Percentiles rank a stretch among this genome's conserved stretches.
Evolutionary conservation across 2,113 vertebrate genomes (phyloP).

Genomic region (Pogonocichla stellata): DNA sequence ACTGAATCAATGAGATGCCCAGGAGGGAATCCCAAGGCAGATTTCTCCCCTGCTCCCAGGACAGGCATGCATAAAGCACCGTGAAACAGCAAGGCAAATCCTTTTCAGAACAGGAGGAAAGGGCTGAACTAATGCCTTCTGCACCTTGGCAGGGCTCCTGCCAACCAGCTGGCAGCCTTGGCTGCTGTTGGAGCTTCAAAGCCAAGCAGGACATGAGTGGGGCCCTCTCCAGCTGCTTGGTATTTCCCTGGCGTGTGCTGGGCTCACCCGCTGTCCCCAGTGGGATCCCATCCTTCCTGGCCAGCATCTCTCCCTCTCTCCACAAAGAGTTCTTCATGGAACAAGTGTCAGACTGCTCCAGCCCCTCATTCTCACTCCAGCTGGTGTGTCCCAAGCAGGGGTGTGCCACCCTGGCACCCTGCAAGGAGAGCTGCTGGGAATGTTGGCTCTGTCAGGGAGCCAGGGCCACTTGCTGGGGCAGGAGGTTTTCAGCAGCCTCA

Average conservation of each 20-base stretch:
- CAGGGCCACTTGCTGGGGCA: background rate
- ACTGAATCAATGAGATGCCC: background rate
- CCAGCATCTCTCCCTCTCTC: background rate
- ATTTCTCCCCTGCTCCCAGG: background rate
- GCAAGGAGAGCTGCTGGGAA: background rate
- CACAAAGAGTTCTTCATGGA: background rate
- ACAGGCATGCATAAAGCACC: background rate
- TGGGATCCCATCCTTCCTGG: background rate
- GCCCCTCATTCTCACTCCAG: background rate
- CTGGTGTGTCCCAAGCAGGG: background rate
- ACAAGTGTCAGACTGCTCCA: background rate
- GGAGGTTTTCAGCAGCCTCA: background rate
- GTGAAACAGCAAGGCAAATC: background rate
- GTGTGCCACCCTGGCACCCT: background rate
- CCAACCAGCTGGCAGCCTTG: background rate
- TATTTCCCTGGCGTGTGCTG: background rate
- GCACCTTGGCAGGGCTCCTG: slow-evolving; percentile 8
- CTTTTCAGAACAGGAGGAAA: background rate
- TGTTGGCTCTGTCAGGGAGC: background rate
- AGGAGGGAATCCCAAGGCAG: background rate
- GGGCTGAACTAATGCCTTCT: background rate
- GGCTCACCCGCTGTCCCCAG: background rate
- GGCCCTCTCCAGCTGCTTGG: background rate
- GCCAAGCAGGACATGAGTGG: background rate
- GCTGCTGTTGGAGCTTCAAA: background rate